These are phyloP conservation scores for Drosophila sulfurigaster DNA, from an alignment of 1,140 invertebrate species.

Conservation along the genomic window DNA sequence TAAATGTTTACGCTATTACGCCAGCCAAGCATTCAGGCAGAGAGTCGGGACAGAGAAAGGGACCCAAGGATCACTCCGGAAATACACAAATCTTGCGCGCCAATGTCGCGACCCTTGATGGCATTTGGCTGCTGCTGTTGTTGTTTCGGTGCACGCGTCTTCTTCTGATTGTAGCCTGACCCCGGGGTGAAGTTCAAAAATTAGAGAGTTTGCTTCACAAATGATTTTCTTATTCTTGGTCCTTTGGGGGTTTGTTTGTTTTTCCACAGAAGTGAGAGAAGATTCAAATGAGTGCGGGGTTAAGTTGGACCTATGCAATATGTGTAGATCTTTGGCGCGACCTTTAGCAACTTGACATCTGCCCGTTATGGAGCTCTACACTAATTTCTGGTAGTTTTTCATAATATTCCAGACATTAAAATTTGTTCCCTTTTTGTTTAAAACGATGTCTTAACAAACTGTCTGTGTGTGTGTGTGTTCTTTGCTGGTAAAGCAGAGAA, in stretches of 20 bases:
- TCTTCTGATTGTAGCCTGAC: conserved; percentile 33
- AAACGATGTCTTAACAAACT: conserved; percentile 5
- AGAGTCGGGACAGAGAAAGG: neutral
- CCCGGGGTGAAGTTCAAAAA: conserved; percentile 40
- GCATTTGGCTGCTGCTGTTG: conserved; percentile 54
- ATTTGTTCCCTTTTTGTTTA: conserved; percentile 24
- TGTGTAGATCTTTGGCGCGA: conserved; percentile 51
- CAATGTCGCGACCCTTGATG: conserved; percentile 54
- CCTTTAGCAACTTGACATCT: conserved; percentile 72
- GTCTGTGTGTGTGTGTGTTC: neutral
- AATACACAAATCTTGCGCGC: conserved; percentile 74
- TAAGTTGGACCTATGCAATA: conserved; percentile 37
- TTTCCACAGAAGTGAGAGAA: conserved; percentile 56
- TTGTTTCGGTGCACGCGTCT: conserved; percentile 51
- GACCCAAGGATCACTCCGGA: conserved; percentile 47
- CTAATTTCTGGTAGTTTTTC: conserved; percentile 69
- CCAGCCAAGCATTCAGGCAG: conserved; percentile 2
- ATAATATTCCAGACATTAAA: conserved; percentile 56
- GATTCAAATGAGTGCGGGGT: conserved; percentile 71
- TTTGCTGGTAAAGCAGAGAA: neutral
- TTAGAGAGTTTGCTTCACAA: conserved; percentile 50
- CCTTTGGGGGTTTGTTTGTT: conserved; percentile 71
- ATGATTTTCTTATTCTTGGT: conserved; percentile 72
- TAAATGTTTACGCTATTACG: conserved; percentile 74
- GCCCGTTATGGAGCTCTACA: conserved; percentile 62